Evolutionary conservation across 2,797 vertebrate genomes (phyloP), one percentile per base, ranked within the genome.

Genomic region (Apogon talboti): DNA sequence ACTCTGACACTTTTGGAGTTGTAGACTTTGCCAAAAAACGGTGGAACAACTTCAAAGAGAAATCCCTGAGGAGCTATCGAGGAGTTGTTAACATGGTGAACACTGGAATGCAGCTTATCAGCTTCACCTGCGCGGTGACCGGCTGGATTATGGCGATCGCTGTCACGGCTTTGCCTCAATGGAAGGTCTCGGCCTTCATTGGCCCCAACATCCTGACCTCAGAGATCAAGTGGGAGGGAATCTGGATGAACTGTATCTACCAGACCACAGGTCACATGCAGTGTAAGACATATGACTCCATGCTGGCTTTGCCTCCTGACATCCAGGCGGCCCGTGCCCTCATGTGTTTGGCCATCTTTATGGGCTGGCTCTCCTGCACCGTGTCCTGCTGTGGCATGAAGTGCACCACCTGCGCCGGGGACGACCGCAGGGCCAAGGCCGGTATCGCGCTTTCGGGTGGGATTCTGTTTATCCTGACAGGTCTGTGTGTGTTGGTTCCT

Each of bases 231-330:
- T 95, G 94, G 94, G 93, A 95, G 59, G 94, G 94, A 7, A 95
- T 95, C 84, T 95, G 94, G 94, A 95, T 95, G 94, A 94, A 87
- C 90, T 95, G 94, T 66, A 74, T 95, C 75, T 95, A 95, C 79
- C 94, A 95, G 79, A 92, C 92, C 73, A 95, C 94, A 0, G 93
- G 93, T 1, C 93, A 94, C 86, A 94, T 95, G 94, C 93, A 95
- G 69, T 95, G 94, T 38, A 95, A 95, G 78, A 94, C 93, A 0
- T 95, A 94, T 13, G 94, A 94, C 87, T 95, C 94, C 57, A 87
- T 94, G 93, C 73, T 95, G 66, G 92, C 94, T 0, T 71, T 95
- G 71, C 91, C 94, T 0, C 91, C 93, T 0, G 93, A 95, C 76
- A 86, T 95, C 78, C 94, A 95, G 86, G 93, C 94, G 0, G 94